Conservation (phyloP, 1,140 invertebrate species). For the Agrilus planipennis region DNA sequence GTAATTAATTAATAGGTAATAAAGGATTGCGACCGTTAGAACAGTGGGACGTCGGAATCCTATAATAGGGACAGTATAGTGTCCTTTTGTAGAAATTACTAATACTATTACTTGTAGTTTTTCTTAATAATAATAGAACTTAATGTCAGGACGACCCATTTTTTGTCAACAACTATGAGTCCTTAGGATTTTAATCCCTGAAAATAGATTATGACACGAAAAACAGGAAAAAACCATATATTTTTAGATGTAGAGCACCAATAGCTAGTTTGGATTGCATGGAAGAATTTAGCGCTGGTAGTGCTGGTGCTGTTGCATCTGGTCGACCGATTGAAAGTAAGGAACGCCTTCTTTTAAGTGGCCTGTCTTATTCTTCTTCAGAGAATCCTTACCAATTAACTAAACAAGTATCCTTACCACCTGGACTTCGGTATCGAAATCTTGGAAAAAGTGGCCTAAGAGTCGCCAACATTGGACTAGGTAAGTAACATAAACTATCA, state of each 20-base stretch:
- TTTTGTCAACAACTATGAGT: background rate
- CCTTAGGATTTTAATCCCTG: background rate
- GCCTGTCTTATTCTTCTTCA: constrained; percentile 31
- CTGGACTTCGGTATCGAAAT: constrained; percentile 78
- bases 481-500: no score
- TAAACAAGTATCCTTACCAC: constrained; percentile 48
- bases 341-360: constrained; percentile 32
- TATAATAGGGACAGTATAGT: no score
- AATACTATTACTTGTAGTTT: no score
- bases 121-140: background rate
- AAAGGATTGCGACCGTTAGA: no score
- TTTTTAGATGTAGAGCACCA: constrained; percentile 68
- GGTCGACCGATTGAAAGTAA: constrained; percentile 32
- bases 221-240: background rate
- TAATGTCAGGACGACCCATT: background rate
- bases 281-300: constrained; percentile 73
- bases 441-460: constrained; percentile 85
- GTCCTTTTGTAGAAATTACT: no score
- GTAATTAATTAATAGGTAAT: no score
- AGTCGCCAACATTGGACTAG: constrained; percentile 82
- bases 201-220: background rate
- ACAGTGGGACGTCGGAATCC: no score
- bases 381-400: constrained; percentile 33
- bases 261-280: constrained; percentile 86
- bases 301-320: constrained; percentile 32